These are phyloP conservation scores for Neomorphus geoffroyi DNA, from an alignment of 2,797 vertebrate species.

Conservation along the genomic window DNA sequence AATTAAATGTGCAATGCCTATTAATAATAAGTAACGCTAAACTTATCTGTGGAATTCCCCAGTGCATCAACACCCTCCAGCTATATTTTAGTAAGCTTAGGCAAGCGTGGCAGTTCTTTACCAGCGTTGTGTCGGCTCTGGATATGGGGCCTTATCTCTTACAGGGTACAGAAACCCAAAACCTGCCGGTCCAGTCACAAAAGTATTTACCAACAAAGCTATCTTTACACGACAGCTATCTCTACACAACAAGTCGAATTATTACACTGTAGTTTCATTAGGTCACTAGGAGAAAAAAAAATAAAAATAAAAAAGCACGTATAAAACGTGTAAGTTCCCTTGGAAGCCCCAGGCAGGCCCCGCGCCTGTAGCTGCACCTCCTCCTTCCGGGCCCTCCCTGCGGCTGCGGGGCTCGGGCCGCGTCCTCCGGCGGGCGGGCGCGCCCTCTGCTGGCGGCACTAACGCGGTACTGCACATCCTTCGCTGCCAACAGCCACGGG, in stretches of 20 bases:
- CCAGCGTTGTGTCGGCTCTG: background rate
- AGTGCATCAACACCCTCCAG: background rate
- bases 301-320: no score
- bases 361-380: no score
- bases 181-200: background rate
- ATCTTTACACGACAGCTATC: background rate
- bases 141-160: rapidly evolving
- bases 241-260: background rate
- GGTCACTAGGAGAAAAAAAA: background rate
- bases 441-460: background rate
- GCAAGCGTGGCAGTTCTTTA: background rate
- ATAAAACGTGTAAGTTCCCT: rapidly evolving
- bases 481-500: no score
- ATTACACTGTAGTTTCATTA: background rate
- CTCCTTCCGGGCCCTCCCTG: no score
- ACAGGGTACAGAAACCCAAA: background rate
- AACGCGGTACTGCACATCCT: no score
- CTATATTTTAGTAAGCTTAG: background rate
- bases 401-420: no score
- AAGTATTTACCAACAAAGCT: background rate
- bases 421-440: background rate
- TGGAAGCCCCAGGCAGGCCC: no score
- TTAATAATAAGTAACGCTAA: background rate
- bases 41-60: background rate
- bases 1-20: background rate